Evolutionary conservation across 2,888 invertebrate genomes (phyloP).

Genomic region (Embidobia sp.): DNA sequence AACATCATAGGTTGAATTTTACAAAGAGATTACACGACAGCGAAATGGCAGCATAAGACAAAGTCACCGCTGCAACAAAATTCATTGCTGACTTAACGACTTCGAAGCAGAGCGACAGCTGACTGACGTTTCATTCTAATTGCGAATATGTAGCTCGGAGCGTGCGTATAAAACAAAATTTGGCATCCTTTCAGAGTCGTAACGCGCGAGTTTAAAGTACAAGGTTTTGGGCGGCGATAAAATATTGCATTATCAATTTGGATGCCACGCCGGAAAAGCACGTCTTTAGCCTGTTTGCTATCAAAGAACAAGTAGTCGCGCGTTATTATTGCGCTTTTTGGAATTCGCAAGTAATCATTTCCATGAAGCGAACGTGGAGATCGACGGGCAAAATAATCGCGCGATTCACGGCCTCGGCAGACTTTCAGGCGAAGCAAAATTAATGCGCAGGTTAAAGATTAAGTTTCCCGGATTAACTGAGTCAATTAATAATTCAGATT

Average conservation of each 20-base stretch:
- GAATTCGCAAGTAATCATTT: conserved; percentile 11
- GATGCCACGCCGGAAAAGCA: conserved; percentile 8
- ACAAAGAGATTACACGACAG: conserved; percentile 59
- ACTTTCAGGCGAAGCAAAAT: no score
- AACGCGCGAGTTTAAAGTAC: conserved; percentile 32
- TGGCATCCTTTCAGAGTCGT: conserved; percentile 54
- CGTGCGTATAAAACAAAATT: conserved; percentile 48
- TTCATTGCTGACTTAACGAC: conserved; percentile 51
- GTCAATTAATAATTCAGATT: no score
- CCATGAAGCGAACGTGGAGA: conserved; percentile 8
- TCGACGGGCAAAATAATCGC: background rate
- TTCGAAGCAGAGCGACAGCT: conserved; percentile 53
- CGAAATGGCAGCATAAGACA: conserved; percentile 45
- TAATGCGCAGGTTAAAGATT: no score
- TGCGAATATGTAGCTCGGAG: conserved; percentile 51
- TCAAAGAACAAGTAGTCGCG: conserved; percentile 7
- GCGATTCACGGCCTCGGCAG: no score
- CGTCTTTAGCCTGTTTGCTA: conserved; percentile 31
- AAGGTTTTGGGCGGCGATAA: conserved; percentile 28
- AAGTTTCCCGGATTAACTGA: no score
- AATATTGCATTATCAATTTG: conserved; percentile 52
- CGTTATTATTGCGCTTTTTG: conserved; percentile 6
- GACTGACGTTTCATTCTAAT: conserved; percentile 64
- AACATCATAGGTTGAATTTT: conserved; percentile 41
- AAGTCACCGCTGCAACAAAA: conserved; percentile 54